Percentiles rank a stretch among this genome's conserved stretches.
Conservation (phyloP, 2,113 vertebrate species). For the Corythoichthys haematopterus region DNA sequence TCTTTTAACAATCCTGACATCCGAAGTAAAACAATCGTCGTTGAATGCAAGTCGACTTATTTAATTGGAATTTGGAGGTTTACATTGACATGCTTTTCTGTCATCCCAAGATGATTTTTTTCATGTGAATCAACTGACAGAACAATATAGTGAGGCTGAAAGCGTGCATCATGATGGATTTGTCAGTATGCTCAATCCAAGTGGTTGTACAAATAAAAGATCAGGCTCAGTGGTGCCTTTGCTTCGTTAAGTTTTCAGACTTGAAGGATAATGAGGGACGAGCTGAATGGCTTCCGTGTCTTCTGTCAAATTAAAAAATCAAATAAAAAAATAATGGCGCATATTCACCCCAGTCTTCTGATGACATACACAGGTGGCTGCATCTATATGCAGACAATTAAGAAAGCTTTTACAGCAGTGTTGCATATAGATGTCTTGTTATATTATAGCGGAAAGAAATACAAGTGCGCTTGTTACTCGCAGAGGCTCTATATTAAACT, state of each 20-base stretch:
- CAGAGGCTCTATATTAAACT: background rate
- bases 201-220: constrained; percentile 27
- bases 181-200: constrained; percentile 8
- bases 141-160: constrained; percentile 10
- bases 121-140: constrained; percentile 6
- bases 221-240: constrained; percentile 9
- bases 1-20: constrained; percentile 15
- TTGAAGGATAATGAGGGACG: constrained; percentile 1
- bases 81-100: constrained; percentile 6
- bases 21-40: background rate
- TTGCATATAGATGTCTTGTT: background rate
- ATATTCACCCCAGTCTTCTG: background rate
- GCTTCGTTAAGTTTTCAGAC: constrained; percentile 12
- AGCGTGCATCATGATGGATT: constrained; percentile 14
- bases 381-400: too few relatives aligned
- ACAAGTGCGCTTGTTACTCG: background rate
- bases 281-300: constrained; percentile 27
- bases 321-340: constrained; percentile 4
- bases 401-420: background rate
- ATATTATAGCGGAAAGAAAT: background rate
- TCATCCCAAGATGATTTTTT: constrained; percentile 3
- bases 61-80: constrained; percentile 15
- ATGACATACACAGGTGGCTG: background rate
- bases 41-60: background rate
- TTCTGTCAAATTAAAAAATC: constrained; percentile 4